These are phyloP conservation scores for Astropecten irregularis DNA, from an alignment of 53 echinoderm and acorn worm genomes.

Conservation along the genomic window DNA sequence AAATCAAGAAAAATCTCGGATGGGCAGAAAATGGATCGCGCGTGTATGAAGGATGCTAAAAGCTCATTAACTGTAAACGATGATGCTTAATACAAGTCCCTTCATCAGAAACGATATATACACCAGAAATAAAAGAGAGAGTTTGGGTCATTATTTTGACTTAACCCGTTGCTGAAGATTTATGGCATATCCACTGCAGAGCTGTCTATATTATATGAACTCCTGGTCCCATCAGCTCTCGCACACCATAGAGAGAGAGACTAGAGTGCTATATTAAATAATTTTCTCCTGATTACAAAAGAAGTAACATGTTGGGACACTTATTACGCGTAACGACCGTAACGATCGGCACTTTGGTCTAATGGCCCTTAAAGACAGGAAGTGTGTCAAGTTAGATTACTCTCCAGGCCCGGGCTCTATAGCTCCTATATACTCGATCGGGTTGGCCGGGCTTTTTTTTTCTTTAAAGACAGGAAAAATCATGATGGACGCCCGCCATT, in stretches of 20 bases:
- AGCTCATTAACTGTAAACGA: no score
- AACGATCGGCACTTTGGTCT: constrained; percentile 33
- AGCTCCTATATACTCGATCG: not conserved
- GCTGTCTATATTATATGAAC: no score
- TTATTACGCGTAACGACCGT: constrained; percentile 42
- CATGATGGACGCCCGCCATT: constrained; percentile 26
- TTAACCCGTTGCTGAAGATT: not conserved
- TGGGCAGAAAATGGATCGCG: no score
- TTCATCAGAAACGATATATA: no score
- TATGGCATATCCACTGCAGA: not conserved
- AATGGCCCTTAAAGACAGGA: constrained; percentile 48
- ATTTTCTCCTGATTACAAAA: constrained; percentile 42
- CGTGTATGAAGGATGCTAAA: no score
- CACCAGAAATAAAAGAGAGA: no score
- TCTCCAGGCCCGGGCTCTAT: not conserved
- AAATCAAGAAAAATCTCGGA: no score
- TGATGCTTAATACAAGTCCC: no score
- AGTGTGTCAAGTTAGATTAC: constrained; percentile 39
- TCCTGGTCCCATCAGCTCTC: no score
- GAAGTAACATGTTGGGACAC: constrained; percentile 31
- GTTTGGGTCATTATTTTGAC: no score
- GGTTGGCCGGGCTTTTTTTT: no score
- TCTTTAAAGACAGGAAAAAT: not conserved
- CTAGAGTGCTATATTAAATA: constrained; percentile 56
- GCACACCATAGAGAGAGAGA: no score